A percentile compares a stretch with the other conserved stretches of the same genome.
Conservation (phyloP, 2,797 vertebrate species). For the Myripristis murdjan region DNA sequence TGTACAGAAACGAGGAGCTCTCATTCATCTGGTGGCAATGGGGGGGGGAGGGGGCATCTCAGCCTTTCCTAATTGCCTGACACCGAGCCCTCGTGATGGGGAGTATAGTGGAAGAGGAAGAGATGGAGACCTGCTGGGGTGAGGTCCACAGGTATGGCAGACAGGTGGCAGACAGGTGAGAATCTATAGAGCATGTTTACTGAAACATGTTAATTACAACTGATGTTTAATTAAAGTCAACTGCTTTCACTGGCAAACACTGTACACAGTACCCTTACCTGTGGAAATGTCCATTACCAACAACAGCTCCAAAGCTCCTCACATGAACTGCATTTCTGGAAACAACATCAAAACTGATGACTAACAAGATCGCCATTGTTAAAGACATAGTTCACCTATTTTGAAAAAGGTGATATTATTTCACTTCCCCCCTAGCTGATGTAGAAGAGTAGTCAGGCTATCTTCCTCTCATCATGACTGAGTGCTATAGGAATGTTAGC, state of each 20-base stretch:
- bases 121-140: constrained; percentile 3
- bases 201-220: constrained; percentile 28
- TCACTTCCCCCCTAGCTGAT: too few species aligned
- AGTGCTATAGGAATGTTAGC: too few species aligned
- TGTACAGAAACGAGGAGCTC: constrained; percentile 50
- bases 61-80: constrained; percentile 73
- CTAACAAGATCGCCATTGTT: too few species aligned
- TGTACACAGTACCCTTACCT: not conserved
- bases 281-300: too few species aligned
- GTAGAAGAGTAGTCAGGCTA: too few species aligned
- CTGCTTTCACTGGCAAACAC: constrained; percentile 27
- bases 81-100: constrained; percentile 55
- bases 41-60: constrained; percentile 32
- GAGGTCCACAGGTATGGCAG: not conserved
- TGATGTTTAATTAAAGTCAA: constrained; percentile 45
- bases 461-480: too few species aligned
- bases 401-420: too few species aligned
- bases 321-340: too few species aligned
- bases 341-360: too few species aligned
- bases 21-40: constrained; percentile 42
- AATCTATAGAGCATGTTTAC: constrained; percentile 40
- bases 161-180: constrained; percentile 41
- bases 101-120: constrained; percentile 33
- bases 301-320: too few species aligned
- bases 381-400: too few species aligned